Base-by-base conservation (phyloP, 2,888 invertebrate species). In the Argyresthia albistria region DNA sequence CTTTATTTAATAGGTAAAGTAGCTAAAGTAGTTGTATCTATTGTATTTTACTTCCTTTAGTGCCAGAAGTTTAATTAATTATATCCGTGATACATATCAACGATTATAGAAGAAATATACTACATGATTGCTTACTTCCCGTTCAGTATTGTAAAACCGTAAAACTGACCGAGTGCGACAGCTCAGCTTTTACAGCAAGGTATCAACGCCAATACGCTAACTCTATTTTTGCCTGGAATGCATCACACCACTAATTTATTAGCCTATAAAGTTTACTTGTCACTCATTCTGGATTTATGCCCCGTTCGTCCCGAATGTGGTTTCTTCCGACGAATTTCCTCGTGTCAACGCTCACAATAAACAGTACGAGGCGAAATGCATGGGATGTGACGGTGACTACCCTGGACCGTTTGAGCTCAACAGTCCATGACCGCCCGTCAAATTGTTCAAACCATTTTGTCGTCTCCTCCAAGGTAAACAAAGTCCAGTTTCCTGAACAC, bases 251-350 rank as follows among this genome's bases (percentile, higher is more conserved):
- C 73, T 73, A 80, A 81, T 87, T 86, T 84, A 86, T 80, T 73
- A 77, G 69, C 72, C 77, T 66, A 80, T 86, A 87, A 86, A 86
- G 72, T 82, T 81, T 72, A 78, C 80, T 80, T 87, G 86, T 87
- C 86, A 87, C 83, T 86, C 81, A 74, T 61, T 57, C 68, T 67
- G 75, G 76, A 80, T 87, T 86, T 86, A 86, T 73, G 83, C 64
- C 57, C 65, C 62, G 72, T 65, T 67, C 79, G 84, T 74, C 80
- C 84, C 75, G 72, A 77, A 86, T 87, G 86, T 65, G 80, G 82
- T 82, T 77, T 82, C 84, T 80, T 82, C 83, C 80, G 77, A 76
- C 78, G 74, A 79, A 74, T 80, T 83, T 79, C 78, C 84, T 80
- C 77, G 68, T 82, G 83, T 83, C 84, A 81, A 78, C 81, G 73